Evolutionary conservation across 2,797 vertebrate species (phyloP).

Genomic region (Coilia nasus): DNA sequence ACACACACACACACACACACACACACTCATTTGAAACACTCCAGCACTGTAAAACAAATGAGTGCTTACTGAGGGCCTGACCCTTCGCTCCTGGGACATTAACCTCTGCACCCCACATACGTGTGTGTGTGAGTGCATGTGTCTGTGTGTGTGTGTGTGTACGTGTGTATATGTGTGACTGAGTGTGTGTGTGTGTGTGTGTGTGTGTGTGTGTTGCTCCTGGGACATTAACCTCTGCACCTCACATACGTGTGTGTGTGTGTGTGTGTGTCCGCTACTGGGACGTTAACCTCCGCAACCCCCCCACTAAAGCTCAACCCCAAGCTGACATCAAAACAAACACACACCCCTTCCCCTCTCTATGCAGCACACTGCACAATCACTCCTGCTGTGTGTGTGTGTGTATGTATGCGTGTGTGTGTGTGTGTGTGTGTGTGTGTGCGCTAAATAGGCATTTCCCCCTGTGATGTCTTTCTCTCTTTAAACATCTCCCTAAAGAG

Average conservation of each 20-base stretch:
- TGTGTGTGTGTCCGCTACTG: no score
- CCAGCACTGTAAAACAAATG: constrained; percentile 25
- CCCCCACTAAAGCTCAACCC: constrained; percentile 32
- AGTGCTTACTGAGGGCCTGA: constrained; percentile 30
- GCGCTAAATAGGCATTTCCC: no score
- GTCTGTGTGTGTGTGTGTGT: no score
- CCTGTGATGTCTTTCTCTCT: no score
- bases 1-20: no score
- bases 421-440: background rate
- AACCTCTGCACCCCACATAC: constrained; percentile 18
- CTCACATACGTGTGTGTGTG: no score
- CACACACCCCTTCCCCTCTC: background rate
- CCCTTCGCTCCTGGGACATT: constrained; percentile 26
- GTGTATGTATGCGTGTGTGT: constrained; percentile 11
- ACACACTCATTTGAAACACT: no score
- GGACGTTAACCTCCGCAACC: background rate
- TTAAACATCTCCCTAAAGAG: no score
- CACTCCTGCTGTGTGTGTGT: background rate
- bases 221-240: constrained; percentile 25
- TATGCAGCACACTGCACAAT: background rate
- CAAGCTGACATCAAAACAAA: constrained; percentile 34
- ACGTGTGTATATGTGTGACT: no score
- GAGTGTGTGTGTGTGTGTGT: no score
- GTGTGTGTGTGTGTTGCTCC: no score
- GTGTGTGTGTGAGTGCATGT: no score